These are phyloP conservation scores for Zaprionus inermis DNA, from an alignment of 1,140 invertebrate species.

Conservation along the genomic window DNA sequence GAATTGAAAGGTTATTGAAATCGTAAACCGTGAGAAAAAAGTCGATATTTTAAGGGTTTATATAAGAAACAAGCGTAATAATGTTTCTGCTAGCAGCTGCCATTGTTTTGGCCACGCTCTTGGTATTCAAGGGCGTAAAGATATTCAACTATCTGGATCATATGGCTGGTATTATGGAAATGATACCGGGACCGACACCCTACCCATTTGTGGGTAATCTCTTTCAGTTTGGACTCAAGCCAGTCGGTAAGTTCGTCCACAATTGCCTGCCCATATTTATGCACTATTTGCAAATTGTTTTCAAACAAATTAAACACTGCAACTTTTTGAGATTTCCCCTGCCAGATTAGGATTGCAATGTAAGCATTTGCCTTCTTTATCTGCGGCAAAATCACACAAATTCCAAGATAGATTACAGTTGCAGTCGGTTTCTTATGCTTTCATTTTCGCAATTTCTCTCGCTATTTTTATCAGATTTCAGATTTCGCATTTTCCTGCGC, in stretches of 20 bases:
- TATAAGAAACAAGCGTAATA: background rate
- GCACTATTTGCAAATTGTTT: slow-evolving; percentile 43
- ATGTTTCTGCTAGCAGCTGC: slow-evolving; percentile 72
- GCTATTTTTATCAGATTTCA: slow-evolving; percentile 49
- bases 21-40: background rate
- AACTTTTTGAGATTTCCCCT: slow-evolving; percentile 31
- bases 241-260: slow-evolving; percentile 63
- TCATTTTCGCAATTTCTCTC: slow-evolving; percentile 42
- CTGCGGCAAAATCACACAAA: slow-evolving; percentile 2
- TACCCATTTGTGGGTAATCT: slow-evolving; percentile 79
- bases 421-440: slow-evolving; percentile 7
- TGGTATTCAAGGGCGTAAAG: slow-evolving; percentile 73
- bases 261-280: slow-evolving; percentile 64
- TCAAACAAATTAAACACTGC: no score
- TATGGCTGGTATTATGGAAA: slow-evolving; percentile 81
- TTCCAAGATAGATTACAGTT: slow-evolving; percentile 18
- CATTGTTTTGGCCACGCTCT: slow-evolving; percentile 66
- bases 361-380: background rate
- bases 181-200: slow-evolving; percentile 79
- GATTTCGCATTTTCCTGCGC: slow-evolving; percentile 13
- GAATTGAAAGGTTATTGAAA: slow-evolving; percentile 30
- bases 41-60: background rate
- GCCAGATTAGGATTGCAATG: slow-evolving; percentile 14
- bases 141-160: slow-evolving; percentile 79
- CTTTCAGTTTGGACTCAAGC: slow-evolving; percentile 79